Base-by-base conservation (phyloP, 2,888 invertebrate species). In the Notodonta dromedarius region DNA sequence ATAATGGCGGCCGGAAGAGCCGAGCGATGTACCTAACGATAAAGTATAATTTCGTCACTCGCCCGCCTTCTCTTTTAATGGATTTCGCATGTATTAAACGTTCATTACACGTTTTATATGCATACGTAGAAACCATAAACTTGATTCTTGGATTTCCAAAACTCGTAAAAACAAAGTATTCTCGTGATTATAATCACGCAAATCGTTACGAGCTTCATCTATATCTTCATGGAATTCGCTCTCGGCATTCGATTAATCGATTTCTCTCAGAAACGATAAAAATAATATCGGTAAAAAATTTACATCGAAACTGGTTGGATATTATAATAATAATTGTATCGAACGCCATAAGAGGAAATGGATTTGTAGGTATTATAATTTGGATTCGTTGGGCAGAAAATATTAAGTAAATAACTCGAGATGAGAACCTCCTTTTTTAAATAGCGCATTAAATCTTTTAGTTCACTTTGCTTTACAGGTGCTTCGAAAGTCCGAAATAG, bases 1-100 rank as follows among this genome's bases (percentile, higher is more conserved):
- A 82, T 79, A 78, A 74, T 69, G 70, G 69, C 66, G 46, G 42
- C 65, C 76, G 82, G 82, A 81, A 81, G 71, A 72, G 24, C 59
- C 66, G 67, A 58, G 62, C 72, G 70, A 73, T 73, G 72, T 69
- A 54, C 39, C 13, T 16, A 70, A 67, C 59, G 71, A 74, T 75
- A 73, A 73, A 63, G 67, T 56, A 61, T 56, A 51, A 67, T 72
- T 70, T 71, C 65, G 66, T 71, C 65, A 61, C 58, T 61, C 32
- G 52, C 60, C 52, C 52, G 51, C 59, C 52, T 61, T 61, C 64
- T 63, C 56, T 56, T 65, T 63, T 73, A 77, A 78, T 77, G 75
- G 68, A 74, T 67, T 73, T 76, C 65, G 60, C 65, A 58, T 68
- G 68, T 72, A 70, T 73, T 63, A 63, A 65, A 66, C 62, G 56